These are phyloP conservation scores for Anthopleura sola DNA, from an alignment of 64 coral and sea anemone genomes.

Conservation along the genomic window DNA sequence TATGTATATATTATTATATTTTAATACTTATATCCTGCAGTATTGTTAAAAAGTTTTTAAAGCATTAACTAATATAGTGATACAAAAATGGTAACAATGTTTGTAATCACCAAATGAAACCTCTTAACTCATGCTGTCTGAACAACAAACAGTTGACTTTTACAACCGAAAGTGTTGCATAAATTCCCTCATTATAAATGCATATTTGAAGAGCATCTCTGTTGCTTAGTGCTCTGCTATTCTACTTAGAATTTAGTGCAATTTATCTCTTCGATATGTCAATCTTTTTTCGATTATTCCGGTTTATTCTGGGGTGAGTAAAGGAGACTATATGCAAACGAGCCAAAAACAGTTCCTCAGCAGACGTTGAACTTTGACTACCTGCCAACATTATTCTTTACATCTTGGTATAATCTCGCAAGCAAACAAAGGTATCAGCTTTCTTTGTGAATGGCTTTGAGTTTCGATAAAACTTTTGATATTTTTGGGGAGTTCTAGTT, in stretches of 20 bases:
- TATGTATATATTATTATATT: not conserved
- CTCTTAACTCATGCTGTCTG: not conserved
- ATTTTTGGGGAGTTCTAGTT: not conserved
- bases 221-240: not conserved
- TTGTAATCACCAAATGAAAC: not conserved
- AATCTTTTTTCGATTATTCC: not conserved
- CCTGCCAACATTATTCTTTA: not conserved
- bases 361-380: not conserved
- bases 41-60: not conserved
- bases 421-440: not conserved
- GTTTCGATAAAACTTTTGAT: not conserved
- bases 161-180: not conserved
- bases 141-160: not conserved
- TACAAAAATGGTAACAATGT: not conserved
- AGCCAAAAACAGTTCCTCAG: not conserved
- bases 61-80: not conserved
- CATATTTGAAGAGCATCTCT: not conserved
- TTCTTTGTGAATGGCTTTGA: not conserved
- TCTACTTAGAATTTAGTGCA: not conserved
- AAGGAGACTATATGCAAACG: not conserved
- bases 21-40: not conserved
- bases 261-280: not conserved
- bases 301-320: not conserved
- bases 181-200: not conserved
- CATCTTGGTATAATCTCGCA: not conserved